Evolutionary conservation across 2,797 vertebrate species (phyloP).

Genomic region (Cirrhinus mrigala): DNA sequence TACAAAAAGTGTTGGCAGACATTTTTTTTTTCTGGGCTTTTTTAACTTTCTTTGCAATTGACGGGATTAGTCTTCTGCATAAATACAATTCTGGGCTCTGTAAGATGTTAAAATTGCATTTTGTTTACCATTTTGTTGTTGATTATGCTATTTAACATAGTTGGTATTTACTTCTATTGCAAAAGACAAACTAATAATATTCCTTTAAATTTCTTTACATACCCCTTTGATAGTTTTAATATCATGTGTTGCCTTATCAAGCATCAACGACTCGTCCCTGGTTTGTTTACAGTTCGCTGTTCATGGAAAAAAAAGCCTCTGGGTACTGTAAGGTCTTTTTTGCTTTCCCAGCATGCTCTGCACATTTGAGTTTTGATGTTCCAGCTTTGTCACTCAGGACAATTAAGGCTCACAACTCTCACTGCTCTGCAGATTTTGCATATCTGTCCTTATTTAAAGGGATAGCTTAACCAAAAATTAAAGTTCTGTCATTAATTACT

Average conservation of each 20-base stretch:
- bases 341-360: neutral
- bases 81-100: neutral
- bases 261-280: neutral
- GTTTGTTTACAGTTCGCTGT: neutral
- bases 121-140: neutral
- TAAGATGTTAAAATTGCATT: neutral
- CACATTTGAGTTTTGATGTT: neutral
- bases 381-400: neutral
- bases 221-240: neutral
- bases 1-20: neutral
- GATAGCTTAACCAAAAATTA: too few relatives aligned
- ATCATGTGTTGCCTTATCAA: neutral
- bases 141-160: neutral
- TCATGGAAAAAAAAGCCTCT: too few relatives aligned
- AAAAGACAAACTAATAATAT: neutral
- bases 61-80: neutral
- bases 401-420: neutral
- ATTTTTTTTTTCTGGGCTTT: neutral
- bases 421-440: too few relatives aligned
- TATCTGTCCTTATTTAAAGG: too few relatives aligned
- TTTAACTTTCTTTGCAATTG: neutral
- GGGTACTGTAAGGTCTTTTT: neutral
- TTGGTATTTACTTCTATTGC: neutral
- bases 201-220: neutral
- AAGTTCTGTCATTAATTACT: too few relatives aligned